phyloP scores from a whole-genome alignment of 2,113 vertebrate species.

The Steatornis caripensis region DNA sequence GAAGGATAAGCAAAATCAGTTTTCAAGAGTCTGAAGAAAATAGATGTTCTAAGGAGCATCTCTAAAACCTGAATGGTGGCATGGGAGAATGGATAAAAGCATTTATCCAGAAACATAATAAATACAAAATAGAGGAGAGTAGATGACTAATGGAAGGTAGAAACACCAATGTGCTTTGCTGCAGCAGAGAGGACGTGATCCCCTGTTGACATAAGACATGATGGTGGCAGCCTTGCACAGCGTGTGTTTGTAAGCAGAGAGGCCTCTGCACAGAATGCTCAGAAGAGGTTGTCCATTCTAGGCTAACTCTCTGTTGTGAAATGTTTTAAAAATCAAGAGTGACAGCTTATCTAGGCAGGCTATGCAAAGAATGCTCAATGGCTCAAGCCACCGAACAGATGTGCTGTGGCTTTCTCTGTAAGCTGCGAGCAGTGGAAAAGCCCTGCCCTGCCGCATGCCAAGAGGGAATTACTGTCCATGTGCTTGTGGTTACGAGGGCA shows the following conservation, averaged over 20 bases:
- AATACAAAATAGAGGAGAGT: not conserved
- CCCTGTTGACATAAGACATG: not conserved
- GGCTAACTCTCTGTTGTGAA: constrained; percentile 10
- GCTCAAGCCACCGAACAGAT: constrained; percentile 19
- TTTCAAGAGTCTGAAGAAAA: not conserved
- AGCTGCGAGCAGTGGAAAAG: constrained; percentile 13
- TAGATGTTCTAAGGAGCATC: not conserved
- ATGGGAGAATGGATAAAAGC: not conserved
- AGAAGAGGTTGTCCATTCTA: not conserved
- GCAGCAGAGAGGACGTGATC: not conserved
- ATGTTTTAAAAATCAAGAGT: constrained; percentile 50
- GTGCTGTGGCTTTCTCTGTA: constrained; percentile 22
- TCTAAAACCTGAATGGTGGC: not conserved
- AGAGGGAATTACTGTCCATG: constrained; percentile 36
- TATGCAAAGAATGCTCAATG: constrained; percentile 38
- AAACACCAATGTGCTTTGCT: not conserved
- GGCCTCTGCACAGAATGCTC: not conserved
- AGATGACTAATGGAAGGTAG: not conserved
- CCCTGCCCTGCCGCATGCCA: constrained; percentile 36
- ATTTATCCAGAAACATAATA: not conserved
- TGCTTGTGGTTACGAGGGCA: constrained; percentile 6
- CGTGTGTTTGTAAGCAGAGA: not conserved
- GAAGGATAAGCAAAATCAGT: not conserved
- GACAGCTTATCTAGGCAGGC: constrained; percentile 29
- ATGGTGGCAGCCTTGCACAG: not conserved